phyloP scores from a whole-genome alignment of 2,888 invertebrate species.

The Limnephilus auricula region DNA sequence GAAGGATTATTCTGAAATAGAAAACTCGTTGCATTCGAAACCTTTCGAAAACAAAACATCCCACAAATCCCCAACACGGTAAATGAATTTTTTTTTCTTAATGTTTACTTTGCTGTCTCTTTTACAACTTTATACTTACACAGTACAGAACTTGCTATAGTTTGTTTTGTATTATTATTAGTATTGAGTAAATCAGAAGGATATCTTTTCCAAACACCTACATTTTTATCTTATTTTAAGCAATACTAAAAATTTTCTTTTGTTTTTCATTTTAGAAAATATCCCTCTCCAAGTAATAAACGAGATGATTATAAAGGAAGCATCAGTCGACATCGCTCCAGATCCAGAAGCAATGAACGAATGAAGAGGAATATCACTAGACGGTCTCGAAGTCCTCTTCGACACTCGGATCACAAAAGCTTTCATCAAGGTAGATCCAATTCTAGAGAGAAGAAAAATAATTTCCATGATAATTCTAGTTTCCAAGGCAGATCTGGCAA shows the following conservation, averaged over 20 bases:
- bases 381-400: constrained; percentile 40
- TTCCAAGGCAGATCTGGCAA: no score
- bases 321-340: background rate
- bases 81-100: background rate
- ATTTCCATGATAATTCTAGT: background rate
- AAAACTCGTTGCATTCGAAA: constrained; percentile 8
- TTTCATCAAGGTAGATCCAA: background rate
- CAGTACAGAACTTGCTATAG: background rate
- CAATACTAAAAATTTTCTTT: background rate
- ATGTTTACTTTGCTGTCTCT: background rate
- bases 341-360: constrained; percentile 35
- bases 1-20: constrained; percentile 51
- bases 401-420: background rate
- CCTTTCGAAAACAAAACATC: background rate
- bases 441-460: background rate
- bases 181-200: background rate
- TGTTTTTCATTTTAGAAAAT: constrained; percentile 30
- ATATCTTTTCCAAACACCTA: background rate
- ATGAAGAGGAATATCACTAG: background rate
- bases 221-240: background rate
- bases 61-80: background rate
- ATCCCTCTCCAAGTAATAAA: background rate
- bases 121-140: background rate
- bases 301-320: background rate
- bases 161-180: background rate